Base-by-base conservation (phyloP, 2,113 vertebrate genomes). In the Anarrhichthys ocellatus region DNA sequence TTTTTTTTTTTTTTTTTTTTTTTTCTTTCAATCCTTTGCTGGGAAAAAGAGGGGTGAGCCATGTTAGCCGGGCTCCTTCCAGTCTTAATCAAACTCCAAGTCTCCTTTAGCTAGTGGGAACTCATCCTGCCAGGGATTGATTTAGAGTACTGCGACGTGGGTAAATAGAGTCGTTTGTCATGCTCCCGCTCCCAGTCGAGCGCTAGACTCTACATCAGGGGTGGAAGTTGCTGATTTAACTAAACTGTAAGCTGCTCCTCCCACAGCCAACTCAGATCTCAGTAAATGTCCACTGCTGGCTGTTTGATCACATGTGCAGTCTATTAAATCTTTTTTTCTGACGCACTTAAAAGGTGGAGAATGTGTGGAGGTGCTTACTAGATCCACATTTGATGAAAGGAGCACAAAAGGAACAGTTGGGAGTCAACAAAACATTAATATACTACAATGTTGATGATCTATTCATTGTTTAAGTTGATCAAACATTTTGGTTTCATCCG, bases 121-220 rank as follows among this genome's bases (percentile, higher is more conserved):
- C 86, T 8, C 14, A 65, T 91, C 93, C 93, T 92, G 84, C 63
- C 81, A 66, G 64, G 84, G 90, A 90, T 89, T 93, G 93, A 95
- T 95, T 92, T 92, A 88, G 82, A 80, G 88, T 42, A 62, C 82
- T 68, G 90, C 83, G 90, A 93, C 82, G 90, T 86, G 92, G 83
- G 92, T 94, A 94, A 95, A 95, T 90, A 90, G 89, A 92, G 86
- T 77, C 80, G 87, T 93, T 94, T 94, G 89, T 94, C 92, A 92
- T 87, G 88, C 86, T 87, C 81, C 72, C 65, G 64, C 87, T 86
- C 80, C 2, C 40, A 73, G 78, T 84, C 62, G 81, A 81, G 61
- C 40, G 29, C 84, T 68, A 83, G 82, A 84, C 84, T 87, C 88
- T 91, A 87, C 85, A 85, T 90, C 88, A 77, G 73, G 78, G 81